These are phyloP conservation scores for Fistularia commersonii DNA, from an alignment of 2,797 vertebrate genomes.

Conservation along the genomic window DNA sequence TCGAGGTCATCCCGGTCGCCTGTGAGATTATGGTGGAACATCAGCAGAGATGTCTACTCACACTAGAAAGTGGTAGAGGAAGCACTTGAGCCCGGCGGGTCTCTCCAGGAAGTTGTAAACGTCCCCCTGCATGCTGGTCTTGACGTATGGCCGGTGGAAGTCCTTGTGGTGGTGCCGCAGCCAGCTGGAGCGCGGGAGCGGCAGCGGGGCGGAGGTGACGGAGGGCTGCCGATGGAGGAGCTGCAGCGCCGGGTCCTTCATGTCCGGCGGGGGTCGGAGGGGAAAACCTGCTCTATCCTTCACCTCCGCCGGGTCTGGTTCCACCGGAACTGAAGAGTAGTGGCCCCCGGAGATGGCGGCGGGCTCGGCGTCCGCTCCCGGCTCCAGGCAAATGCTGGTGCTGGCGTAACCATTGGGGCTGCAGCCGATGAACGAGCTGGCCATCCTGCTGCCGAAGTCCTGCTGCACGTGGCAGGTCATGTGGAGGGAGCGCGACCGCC, in stretches of 20 bases:
- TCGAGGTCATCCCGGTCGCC: no score
- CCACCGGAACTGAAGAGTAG: conserved; percentile 80
- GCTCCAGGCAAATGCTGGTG: conserved; percentile 44
- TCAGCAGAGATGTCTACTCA: no score
- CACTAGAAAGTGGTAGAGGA: conserved; percentile 90
- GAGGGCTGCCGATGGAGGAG: conserved; percentile 50
- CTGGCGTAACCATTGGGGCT: conserved; percentile 64
- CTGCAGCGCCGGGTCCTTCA: conserved; percentile 63
- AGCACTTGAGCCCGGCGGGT: conserved; percentile 86
- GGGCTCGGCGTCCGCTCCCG: conserved; percentile 41
- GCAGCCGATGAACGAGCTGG: conserved; percentile 47
- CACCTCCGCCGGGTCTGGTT: conserved; percentile 63
- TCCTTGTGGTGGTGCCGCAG: conserved; percentile 58
- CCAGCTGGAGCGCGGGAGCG: conserved; percentile 66
- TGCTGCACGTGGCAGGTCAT: conserved; percentile 61
- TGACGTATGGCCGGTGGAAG: conserved; percentile 77
- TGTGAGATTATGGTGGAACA: no score
- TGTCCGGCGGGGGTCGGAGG: conserved; percentile 40
- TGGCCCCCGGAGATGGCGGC: conserved; percentile 43
- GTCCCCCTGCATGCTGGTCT: conserved; percentile 87
- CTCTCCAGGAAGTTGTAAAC: conserved; percentile 94
- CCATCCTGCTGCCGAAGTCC: conserved; percentile 56
- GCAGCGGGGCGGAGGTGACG: conserved; percentile 37
- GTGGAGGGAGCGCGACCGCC: conserved; percentile 58
- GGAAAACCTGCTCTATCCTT: conserved; percentile 78